Base-by-base conservation (phyloP, 2,888 invertebrate species). In the Emmelina monodactyla region DNA sequence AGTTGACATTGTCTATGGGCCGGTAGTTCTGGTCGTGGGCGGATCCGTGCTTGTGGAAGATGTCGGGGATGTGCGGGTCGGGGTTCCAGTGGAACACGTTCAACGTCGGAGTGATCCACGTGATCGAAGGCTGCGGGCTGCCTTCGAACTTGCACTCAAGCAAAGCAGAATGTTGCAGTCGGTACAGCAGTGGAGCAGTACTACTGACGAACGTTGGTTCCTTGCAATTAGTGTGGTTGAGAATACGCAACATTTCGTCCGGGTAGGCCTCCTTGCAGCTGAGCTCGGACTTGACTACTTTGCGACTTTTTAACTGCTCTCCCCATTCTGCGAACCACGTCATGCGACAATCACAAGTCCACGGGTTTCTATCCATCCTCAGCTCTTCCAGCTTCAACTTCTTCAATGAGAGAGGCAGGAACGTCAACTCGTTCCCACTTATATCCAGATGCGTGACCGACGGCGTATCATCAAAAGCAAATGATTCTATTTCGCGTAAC, bases 301-400 rank as follows among this genome's bases (percentile, higher is more conserved):
- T 10, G 9, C 11, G n/a, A 9, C 9, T 67, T 42, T 69, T 71
- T 32, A 78, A 68, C 43, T 61, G 69, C 36, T 84, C 83, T 7
- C 84, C 81, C 78, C 78, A 78, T 32, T 47, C 49, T 13, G 58
- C 66, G 46, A 92, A 85, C 92, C 92, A 92, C 44, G 84, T 85
- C 84, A 92, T 89, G 32, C 89, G 85, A 55, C 94, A 94, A 63
- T 93, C 92, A 71, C 94, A 94, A 12, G 87, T 85, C 88, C 91
- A 92, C 16, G 87, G 88, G 61, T 94, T 94, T 37, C 85, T 84
- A 22, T 84, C 78, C 45, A 94, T 83, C 45, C 85, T 83, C 16
- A 94, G 64, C 41, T 84, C 83, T 46, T 82, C 71, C 35, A 94
- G 66, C 32, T 82, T 67, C 36, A 93, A 70, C 49, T 85, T 82